These are phyloP conservation scores for Whitmania pigra DNA, from an alignment of 1,140 invertebrate genomes.

Conservation along the genomic window DNA sequence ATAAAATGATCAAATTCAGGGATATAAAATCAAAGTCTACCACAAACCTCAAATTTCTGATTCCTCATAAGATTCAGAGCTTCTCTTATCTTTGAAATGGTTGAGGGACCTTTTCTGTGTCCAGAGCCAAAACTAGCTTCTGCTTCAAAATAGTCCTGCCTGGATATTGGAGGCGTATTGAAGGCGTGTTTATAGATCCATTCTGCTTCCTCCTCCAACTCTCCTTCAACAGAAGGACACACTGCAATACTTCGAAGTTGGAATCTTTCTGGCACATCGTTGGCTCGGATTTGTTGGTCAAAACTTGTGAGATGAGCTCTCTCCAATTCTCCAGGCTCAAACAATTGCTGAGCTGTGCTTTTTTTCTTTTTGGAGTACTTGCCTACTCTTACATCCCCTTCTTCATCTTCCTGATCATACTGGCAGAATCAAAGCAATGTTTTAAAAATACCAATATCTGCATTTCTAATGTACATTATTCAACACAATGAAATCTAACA, in stretches of 20 bases:
- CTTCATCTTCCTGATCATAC: neutral
- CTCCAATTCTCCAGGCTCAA: constrained; percentile 91
- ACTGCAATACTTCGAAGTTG: constrained; percentile 72
- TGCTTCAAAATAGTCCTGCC: constrained; percentile 17
- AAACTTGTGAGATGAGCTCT: constrained; percentile 84
- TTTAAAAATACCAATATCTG: neutral
- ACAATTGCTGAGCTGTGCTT: neutral
- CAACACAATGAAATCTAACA: constrained; percentile 7
- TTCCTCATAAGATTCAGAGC: constrained; percentile 90
- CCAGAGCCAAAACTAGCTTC: neutral
- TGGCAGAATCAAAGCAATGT: neutral
- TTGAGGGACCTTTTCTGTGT: constrained; percentile 44
- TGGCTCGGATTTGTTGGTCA: constrained; percentile 65
- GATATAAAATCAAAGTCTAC: constrained; percentile 9
- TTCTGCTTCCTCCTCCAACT: constrained; percentile 83
- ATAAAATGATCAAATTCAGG: neutral
- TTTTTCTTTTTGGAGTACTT: neutral
- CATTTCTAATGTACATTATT: neutral
- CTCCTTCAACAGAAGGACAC: constrained; percentile 54
- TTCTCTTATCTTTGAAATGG: constrained; percentile 68
- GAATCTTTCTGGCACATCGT: constrained; percentile 53
- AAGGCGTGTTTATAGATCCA: constrained; percentile 96
- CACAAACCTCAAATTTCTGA: constrained; percentile 64
- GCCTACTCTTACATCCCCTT: neutral
- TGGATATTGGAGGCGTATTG: constrained; percentile 62